A percentile compares a stretch with the other conserved stretches of the same genome.
Evolutionary conservation across 2,797 vertebrate genomes (phyloP).

Genomic region (Eupleurogrammus muticus): DNA sequence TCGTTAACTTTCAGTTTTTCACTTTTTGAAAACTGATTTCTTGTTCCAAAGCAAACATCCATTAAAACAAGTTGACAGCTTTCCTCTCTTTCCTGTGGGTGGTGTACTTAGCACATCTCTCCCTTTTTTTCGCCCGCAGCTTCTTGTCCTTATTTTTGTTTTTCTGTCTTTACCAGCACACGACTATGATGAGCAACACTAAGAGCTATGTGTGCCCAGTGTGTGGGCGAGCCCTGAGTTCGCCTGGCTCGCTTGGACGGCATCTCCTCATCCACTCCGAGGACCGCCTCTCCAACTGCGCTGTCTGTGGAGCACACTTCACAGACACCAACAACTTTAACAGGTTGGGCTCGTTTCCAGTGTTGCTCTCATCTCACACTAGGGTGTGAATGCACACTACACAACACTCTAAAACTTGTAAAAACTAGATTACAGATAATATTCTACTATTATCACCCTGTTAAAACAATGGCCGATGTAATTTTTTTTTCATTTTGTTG

Average conservation of each 20-base stretch:
- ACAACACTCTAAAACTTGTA: no score
- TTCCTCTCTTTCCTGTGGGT: conserved; percentile 1
- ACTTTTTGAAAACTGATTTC: not conserved
- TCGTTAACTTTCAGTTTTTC: not conserved
- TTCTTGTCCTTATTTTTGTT: conserved; percentile 22
- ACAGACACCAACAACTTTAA: conserved; percentile 95
- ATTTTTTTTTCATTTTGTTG: no score
- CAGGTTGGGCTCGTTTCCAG: conserved; percentile 81
- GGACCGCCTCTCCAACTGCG: conserved; percentile 97
- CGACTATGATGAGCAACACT: conserved; percentile 90
- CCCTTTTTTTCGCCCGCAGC: not conserved
- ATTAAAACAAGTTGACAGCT: not conserved
- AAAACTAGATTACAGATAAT: no score
- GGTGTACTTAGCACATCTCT: not conserved
- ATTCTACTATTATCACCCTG: no score
- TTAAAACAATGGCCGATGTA: no score
- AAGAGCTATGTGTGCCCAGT: conserved; percentile 98
- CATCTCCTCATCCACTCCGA: conserved; percentile 98
- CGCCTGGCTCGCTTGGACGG: conserved; percentile 94
- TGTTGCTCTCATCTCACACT: conserved; percentile 4
- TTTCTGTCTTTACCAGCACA: conserved; percentile 87
- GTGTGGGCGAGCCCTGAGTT: conserved; percentile 96
- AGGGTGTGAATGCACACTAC: conserved; percentile 8
- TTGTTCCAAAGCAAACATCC: conserved; percentile 1
- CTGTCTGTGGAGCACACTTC: conserved; percentile 95